phyloP scores from a whole-genome alignment of 2,797 vertebrate genomes.

The Scleropages formosus region DNA sequence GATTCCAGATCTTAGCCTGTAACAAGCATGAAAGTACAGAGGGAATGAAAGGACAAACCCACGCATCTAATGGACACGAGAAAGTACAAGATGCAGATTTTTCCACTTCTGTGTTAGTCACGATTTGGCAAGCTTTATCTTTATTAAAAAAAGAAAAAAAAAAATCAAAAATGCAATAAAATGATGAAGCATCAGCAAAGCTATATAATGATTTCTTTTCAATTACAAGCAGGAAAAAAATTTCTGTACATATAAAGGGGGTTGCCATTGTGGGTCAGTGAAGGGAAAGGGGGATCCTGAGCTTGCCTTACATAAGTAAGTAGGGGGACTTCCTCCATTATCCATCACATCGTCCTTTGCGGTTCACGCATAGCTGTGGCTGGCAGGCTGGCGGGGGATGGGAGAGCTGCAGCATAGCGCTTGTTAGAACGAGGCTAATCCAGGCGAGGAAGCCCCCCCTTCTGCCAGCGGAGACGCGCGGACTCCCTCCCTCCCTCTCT shows the following conservation, averaged over 20 bases:
- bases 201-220: no score
- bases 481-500: slow-evolving; percentile 43
- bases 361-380: slow-evolving; percentile 67
- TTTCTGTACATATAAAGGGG: slow-evolving; percentile 20
- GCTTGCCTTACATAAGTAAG: slow-evolving; percentile 39
- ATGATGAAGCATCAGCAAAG: no score
- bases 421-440: slow-evolving; percentile 66
- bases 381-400: slow-evolving; percentile 55
- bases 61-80: not conserved
- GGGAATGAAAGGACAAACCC: not conserved
- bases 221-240: no score
- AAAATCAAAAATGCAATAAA: not conserved
- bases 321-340: slow-evolving; percentile 68
- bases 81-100: not conserved
- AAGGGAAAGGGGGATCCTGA: slow-evolving; percentile 35
- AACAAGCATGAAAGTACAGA: slow-evolving; percentile 6
- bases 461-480: not conserved
- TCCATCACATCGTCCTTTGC: slow-evolving; percentile 75
- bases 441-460: slow-evolving; percentile 70
- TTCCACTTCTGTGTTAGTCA: not conserved
- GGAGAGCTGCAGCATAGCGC: slow-evolving; percentile 50
- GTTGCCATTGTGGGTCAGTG: slow-evolving; percentile 3
- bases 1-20: not conserved
- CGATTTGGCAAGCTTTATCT: not conserved
- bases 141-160: not conserved